Evolutionary conservation across 2,888 invertebrate genomes (phyloP), one percentile per base, ranked within the genome.

Genomic region (Galerucella calmariensis): DNA sequence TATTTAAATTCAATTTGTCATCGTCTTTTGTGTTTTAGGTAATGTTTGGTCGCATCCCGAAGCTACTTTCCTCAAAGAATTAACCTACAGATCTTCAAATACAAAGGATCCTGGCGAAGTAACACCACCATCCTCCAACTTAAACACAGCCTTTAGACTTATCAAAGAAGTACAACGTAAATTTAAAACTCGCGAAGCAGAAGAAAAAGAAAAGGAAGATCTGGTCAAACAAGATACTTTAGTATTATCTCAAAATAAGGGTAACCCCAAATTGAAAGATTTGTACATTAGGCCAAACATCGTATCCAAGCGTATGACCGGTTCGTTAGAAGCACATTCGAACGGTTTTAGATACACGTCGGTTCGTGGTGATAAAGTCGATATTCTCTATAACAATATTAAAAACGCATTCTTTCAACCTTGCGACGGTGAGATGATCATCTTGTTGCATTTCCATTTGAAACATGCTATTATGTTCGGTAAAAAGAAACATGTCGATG

Each of bases 381-480:
- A 99, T 85, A 99, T 99, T 82, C 89, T 99, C 69, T 99, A 99
- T 88, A 99, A 99, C 89, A 99, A 99, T 88, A 99, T 99, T 81
- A 98, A 98, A 87, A 97, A 99, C 86, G 98, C 99, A 10, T 97
- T 99, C 90, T 99, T 99, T 89, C 98, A 98, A 89, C 98, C 98
- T 0, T 99, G 99, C 85, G 99, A 99, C 86, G 96, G 97, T 77
- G 99, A 99, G 90, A 99, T 99, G 98, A 88, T 99, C 74, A 99
- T 99, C 85, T 89, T 99, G 41, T 90, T 99, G 75, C 99, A 99
- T 90, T 99, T 99, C 88, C 98, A 99, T 89, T 90, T 99, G 76
- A 98, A 97, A 91, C 97, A 99, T 87, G 98, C 99, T 44, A 99
- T 99, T 78, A 95, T 99, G 96, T 99, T 99, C 90, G 99, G 99